phyloP scores from a whole-genome alignment of 2,113 vertebrate genomes.

The Bufo gargarizans region DNA sequence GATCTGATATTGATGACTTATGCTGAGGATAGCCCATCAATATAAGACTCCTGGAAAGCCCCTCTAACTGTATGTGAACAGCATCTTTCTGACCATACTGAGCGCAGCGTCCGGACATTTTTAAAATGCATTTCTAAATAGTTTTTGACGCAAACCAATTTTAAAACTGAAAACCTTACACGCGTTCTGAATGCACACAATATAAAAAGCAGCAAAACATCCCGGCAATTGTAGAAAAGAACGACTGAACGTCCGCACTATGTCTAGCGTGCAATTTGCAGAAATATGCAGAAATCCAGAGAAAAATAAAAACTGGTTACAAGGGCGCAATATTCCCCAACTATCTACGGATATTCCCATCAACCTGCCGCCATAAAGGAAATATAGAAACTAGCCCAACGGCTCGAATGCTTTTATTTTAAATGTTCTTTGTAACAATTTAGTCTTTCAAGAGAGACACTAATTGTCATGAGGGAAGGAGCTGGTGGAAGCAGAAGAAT shows the following conservation, averaged over 20 bases:
- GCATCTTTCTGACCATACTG: not conserved
- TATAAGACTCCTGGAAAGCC: too few species aligned
- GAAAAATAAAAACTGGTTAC: not conserved
- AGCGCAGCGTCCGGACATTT: not conserved
- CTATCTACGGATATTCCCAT: not conserved
- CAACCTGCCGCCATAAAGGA: not conserved
- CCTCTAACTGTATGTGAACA: not conserved
- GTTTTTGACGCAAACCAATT: not conserved
- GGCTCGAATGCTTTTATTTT: slow-evolving; percentile 47
- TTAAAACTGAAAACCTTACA: not conserved
- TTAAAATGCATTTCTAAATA: not conserved
- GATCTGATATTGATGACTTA: too few species aligned
- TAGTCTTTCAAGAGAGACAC: slow-evolving; percentile 44
- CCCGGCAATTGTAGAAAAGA: not conserved
- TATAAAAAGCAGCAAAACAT: not conserved
- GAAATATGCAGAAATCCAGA: not conserved
- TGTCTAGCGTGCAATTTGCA: slow-evolving; percentile 1
- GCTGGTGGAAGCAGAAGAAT: slow-evolving; percentile 38
- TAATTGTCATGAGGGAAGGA: slow-evolving; percentile 37
- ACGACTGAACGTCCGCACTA: not conserved
- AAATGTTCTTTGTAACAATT: slow-evolving; percentile 49
- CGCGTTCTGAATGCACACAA: not conserved
- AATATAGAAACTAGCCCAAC: slow-evolving; percentile 30
- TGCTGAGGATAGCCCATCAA: too few species aligned
- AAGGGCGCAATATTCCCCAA: slow-evolving; percentile 18